Evolutionary conservation across 2,797 vertebrate genomes (phyloP).

Genomic region (Gallinago stenura): DNA sequence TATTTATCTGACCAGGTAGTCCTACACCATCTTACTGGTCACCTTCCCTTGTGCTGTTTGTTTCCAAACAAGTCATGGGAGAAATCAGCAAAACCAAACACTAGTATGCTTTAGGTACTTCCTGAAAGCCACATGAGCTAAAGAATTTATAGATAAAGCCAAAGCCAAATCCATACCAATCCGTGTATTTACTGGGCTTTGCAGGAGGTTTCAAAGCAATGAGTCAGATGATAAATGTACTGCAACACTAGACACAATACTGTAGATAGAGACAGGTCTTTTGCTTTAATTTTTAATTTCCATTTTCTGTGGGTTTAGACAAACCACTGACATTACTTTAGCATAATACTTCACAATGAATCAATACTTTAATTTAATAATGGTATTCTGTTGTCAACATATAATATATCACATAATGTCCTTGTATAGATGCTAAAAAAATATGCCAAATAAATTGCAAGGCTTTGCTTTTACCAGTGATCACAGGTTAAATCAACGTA

Average conservation of each 20-base stretch:
- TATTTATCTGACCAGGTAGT: background rate
- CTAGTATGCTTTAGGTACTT: background rate
- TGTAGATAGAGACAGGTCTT: constrained; percentile 28
- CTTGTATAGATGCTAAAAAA: background rate
- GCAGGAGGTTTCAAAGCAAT: constrained; percentile 11
- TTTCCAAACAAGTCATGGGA: background rate
- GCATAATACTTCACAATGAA: constrained; percentile 33
- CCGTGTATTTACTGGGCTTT: background rate
- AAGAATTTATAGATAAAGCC: background rate
- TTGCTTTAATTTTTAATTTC: constrained; percentile 67
- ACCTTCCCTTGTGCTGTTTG: background rate
- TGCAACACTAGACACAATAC: background rate
- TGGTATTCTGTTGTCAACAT: constrained; percentile 50
- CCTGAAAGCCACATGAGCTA: background rate
- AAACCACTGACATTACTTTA: constrained; percentile 37
- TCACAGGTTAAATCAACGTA: background rate
- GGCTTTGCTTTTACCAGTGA: background rate
- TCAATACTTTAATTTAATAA: constrained; percentile 70
- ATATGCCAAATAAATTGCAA: background rate
- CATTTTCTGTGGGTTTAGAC: constrained; percentile 59
- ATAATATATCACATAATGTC: constrained; percentile 22
- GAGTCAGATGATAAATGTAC: constrained; percentile 42
- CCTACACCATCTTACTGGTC: background rate
- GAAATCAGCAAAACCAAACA: background rate
- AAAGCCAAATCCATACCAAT: constrained; percentile 8